phyloP scores from a whole-genome alignment of 1,140 invertebrate genomes.

The Nymphalis io region DNA sequence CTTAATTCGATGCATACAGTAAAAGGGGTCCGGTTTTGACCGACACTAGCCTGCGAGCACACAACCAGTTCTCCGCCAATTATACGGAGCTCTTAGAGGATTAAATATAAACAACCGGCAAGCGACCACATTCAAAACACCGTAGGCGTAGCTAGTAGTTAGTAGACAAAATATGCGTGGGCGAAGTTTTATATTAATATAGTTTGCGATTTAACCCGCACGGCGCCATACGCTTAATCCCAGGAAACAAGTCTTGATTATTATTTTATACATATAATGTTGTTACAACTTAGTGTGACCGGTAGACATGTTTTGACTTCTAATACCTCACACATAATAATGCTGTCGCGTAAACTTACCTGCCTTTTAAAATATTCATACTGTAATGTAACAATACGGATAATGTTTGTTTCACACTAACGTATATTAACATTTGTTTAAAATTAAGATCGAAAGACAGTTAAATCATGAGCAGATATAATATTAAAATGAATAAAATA shows the following conservation, averaged over 20 bases:
- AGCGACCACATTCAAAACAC: slow-evolving; percentile 50
- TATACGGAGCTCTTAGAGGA: slow-evolving; percentile 53
- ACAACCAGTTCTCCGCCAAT: slow-evolving; percentile 63
- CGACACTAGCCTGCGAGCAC: slow-evolving; percentile 35
- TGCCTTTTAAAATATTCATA: slow-evolving; percentile 37
- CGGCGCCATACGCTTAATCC: slow-evolving; percentile 23
- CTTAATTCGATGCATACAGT: slow-evolving; percentile 43
- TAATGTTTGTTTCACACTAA: slow-evolving; percentile 1
- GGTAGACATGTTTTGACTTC: slow-evolving; percentile 36
- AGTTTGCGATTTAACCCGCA: slow-evolving; percentile 28
- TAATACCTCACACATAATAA: slow-evolving; percentile 39
- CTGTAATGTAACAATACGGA: slow-evolving; percentile 16
- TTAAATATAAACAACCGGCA: slow-evolving; percentile 56
- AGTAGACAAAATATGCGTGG: slow-evolving; percentile 37
- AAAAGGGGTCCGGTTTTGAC: slow-evolving; percentile 48
- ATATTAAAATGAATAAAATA: slow-evolving; percentile 1
- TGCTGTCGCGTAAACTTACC: slow-evolving; percentile 37
- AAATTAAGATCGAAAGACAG: neutral
- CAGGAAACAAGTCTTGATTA: slow-evolving; percentile 36
- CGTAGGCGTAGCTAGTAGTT: slow-evolving; percentile 36
- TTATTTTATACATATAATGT: slow-evolving; percentile 35
- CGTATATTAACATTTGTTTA: neutral
- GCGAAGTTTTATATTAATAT: slow-evolving; percentile 30
- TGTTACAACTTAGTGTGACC: slow-evolving; percentile 33
- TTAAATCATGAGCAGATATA: neutral